Percentiles rank a stretch among this genome's conserved stretches.
phyloP scores from a whole-genome alignment of 2,113 vertebrate genomes.

The Lycaon pictus region DNA sequence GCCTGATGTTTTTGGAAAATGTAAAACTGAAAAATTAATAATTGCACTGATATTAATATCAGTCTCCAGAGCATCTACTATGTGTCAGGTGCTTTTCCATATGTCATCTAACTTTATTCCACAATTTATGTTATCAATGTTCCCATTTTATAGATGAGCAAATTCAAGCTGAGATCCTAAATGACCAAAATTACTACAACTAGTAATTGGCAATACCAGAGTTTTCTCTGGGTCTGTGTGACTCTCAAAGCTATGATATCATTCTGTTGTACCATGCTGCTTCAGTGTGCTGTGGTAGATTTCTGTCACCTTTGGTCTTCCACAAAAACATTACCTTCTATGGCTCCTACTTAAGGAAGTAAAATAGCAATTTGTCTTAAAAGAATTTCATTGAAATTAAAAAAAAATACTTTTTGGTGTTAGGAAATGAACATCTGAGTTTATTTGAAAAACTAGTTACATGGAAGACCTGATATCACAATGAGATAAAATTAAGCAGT shows the following conservation, averaged over 20 bases:
- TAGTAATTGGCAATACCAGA: neutral
- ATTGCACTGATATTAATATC: neutral
- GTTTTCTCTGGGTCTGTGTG: neutral
- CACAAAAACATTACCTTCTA: neutral
- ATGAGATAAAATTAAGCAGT: neutral
- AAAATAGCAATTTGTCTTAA: neutral
- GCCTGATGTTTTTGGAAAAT: neutral
- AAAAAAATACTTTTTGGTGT: neutral
- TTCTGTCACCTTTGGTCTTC: neutral
- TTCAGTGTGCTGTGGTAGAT: neutral
- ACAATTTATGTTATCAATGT: neutral
- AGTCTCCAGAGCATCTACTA: neutral
- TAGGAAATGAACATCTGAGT: constrained; percentile 7
- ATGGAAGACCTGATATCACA: neutral
- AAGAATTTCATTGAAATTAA: neutral
- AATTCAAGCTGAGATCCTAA: neutral
- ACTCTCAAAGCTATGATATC: neutral
- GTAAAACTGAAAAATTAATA: neutral
- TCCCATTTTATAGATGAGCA: neutral
- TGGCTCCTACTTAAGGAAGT: neutral
- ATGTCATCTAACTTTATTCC: neutral
- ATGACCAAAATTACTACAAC: neutral
- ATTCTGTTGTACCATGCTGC: neutral
- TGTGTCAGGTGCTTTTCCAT: neutral
- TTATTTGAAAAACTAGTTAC: constrained; percentile 10